These are phyloP conservation scores for Drosophila yooni DNA, from an alignment of 2,888 invertebrate species.

Conservation along the genomic window DNA sequence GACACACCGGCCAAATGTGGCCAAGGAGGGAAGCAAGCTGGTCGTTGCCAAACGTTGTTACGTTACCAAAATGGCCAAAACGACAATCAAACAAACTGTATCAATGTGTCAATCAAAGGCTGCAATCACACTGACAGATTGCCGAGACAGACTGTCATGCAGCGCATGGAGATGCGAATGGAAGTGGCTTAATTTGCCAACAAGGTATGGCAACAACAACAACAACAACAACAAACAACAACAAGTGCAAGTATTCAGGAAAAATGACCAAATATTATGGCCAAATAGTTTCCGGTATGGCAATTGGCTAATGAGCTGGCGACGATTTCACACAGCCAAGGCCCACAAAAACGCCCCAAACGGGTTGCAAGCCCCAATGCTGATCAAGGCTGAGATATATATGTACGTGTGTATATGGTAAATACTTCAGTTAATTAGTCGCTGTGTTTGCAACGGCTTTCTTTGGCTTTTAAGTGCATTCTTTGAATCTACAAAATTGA, in stretches of 20 bases:
- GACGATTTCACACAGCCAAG: slow-evolving; percentile 63
- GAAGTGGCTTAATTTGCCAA: slow-evolving; percentile 65
- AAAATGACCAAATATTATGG: slow-evolving; percentile 76
- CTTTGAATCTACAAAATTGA: slow-evolving; percentile 24
- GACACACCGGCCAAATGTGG: slow-evolving; percentile 24
- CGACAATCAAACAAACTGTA: slow-evolving; percentile 53
- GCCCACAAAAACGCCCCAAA: slow-evolving; percentile 47
- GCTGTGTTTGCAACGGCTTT: slow-evolving; percentile 25
- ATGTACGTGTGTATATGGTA: slow-evolving; percentile 9
- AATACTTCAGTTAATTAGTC: slow-evolving; percentile 20
- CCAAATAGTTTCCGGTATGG: slow-evolving; percentile 78
- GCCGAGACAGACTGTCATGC: slow-evolving; percentile 24
- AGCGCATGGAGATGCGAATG: slow-evolving; percentile 37
- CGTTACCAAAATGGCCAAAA: slow-evolving; percentile 8
- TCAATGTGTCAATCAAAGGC: slow-evolving; percentile 74
- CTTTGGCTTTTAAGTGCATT: slow-evolving; percentile 79
- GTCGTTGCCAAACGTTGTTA: slow-evolving; percentile 31
- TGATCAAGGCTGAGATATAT: slow-evolving; percentile 24
- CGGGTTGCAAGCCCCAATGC: slow-evolving; percentile 18
- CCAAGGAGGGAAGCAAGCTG: slow-evolving; percentile 32
- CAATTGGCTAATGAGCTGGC: slow-evolving; percentile 75
- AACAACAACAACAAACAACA: slow-evolving; percentile 12
- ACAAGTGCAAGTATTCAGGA: slow-evolving; percentile 8
- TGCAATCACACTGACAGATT: slow-evolving; percentile 54
- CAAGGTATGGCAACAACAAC: slow-evolving; percentile 23